Evolutionary conservation across 1,140 invertebrate species (phyloP).

Genomic region (Araneus ventricosus): DNA sequence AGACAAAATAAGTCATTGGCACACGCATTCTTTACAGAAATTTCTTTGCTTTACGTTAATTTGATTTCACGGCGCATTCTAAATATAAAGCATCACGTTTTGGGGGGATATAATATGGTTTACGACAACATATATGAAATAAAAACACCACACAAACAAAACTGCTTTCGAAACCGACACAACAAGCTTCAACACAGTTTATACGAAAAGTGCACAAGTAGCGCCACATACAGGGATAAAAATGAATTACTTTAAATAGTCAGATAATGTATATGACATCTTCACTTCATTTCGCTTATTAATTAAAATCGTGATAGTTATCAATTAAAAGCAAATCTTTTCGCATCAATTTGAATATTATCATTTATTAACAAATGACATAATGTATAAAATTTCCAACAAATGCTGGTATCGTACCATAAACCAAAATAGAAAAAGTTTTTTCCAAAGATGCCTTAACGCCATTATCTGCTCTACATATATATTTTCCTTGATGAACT

Average conservation of each 20-base stretch:
- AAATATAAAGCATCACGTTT: no score
- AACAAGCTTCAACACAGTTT: background rate
- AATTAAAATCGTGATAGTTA: background rate
- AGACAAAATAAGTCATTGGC: background rate
- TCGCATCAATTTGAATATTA: no score
- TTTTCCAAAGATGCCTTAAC: conserved; percentile 80
- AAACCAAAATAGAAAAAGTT: conserved; percentile 4
- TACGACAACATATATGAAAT: no score
- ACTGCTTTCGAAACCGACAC: background rate
- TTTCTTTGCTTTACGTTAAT: no score
- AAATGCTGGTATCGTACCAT: conserved; percentile 19
- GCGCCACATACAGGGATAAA: conserved; percentile 64
- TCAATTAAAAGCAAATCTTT: background rate
- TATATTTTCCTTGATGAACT: conserved; percentile 79
- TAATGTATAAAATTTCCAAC: no score
- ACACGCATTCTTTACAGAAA: background rate
- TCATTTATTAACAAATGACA: no score
- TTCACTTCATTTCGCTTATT: background rate
- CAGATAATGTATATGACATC: background rate
- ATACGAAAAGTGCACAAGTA: conserved; percentile 53
- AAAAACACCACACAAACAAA: background rate
- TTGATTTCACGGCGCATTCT: no score
- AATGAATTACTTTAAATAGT: background rate
- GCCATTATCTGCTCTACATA: conserved; percentile 81
- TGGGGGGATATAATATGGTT: no score